Conservation (phyloP, 35 echinoderm and acorn worm genomes). For the Stichopus chloronotus region DNA sequence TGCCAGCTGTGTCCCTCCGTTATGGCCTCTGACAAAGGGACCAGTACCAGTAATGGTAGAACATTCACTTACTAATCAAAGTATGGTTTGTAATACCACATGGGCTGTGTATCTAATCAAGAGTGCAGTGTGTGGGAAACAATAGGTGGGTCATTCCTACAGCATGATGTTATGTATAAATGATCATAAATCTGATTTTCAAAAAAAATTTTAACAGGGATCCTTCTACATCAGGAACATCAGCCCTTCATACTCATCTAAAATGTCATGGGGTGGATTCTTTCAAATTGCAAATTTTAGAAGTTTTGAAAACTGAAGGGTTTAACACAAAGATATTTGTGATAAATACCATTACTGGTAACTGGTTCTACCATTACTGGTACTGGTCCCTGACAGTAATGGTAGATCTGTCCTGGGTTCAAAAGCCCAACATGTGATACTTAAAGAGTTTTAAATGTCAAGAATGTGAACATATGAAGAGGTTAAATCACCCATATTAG, state of each 20-base stretch:
- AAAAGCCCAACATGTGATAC: too few species aligned
- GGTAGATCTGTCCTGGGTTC: too few species aligned
- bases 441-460: too few species aligned
- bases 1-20: neutral
- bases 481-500: too few species aligned
- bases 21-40: neutral
- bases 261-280: neutral
- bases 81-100: neutral
- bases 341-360: too few species aligned
- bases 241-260: neutral
- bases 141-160: neutral
- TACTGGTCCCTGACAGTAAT: too few species aligned
- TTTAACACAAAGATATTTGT: too few species aligned
- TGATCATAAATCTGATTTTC: neutral
- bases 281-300: neutral
- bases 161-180: neutral
- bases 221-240: neutral
- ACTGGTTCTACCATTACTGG: too few species aligned
- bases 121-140: neutral
- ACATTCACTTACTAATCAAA: neutral
- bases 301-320: neutral
- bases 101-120: neutral
- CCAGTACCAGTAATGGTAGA: constrained; percentile 4
- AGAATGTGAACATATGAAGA: too few species aligned
- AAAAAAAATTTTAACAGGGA: too few species aligned